Conservation (phyloP, 2,113 vertebrate genomes). For the Paracanthobrama guichenoti region DNA sequence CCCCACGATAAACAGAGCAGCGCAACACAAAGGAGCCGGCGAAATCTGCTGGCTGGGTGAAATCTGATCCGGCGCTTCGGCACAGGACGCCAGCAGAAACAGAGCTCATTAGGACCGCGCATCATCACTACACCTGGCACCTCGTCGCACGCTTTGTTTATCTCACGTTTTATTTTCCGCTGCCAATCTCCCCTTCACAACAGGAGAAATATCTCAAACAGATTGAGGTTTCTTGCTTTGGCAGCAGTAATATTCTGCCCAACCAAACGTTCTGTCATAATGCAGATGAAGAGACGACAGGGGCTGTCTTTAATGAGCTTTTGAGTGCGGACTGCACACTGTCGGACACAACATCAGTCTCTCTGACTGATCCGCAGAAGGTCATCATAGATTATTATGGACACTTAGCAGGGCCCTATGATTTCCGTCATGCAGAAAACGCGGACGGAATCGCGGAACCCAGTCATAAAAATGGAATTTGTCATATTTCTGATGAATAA, state of each 20-base stretch:
- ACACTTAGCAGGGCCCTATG: too few species aligned
- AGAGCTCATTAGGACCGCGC: not conserved
- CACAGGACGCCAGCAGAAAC: not conserved
- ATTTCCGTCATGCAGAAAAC: too few species aligned
- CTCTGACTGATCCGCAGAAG: not conserved
- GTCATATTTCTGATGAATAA: too few species aligned
- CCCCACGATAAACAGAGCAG: not conserved
- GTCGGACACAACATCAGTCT: not conserved
- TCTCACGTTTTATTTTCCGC: not conserved
- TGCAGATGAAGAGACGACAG: not conserved
- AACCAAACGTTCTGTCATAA: not conserved
- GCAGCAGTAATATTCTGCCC: not conserved
- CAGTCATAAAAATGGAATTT: too few species aligned
- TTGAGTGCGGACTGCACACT: not conserved
- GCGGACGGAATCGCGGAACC: too few species aligned
- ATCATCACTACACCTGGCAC: not conserved
- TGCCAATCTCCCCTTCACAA: not conserved
- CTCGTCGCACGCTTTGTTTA: not conserved
- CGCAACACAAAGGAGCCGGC: not conserved
- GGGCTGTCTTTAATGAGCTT: not conserved
- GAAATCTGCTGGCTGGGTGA: not conserved
- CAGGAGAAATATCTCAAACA: not conserved
- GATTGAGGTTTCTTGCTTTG: not conserved
- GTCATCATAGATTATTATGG: too few species aligned
- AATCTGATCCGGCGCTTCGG: not conserved